phyloP scores from a whole-genome alignment of 2,888 invertebrate genomes.

The Coenonympha arcania region DNA sequence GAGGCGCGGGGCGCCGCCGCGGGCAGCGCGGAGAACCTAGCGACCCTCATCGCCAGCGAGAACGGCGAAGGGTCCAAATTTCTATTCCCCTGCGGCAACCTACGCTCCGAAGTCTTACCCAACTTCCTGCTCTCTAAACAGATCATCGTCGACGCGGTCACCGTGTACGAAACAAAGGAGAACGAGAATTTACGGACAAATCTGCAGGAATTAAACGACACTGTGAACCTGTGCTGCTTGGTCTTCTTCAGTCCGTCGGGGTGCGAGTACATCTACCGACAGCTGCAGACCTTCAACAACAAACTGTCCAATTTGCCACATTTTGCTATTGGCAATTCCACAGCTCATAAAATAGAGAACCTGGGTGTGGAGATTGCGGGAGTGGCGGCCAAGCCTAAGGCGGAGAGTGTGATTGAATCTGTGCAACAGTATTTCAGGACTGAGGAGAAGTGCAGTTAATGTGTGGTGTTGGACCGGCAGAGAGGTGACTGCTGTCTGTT shows the following conservation, averaged over 20 bases:
- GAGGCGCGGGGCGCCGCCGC: conserved; percentile 48
- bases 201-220: conserved; percentile 45
- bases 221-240: conserved; percentile 44
- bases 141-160: conserved; percentile 46
- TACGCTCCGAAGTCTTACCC: conserved; percentile 54
- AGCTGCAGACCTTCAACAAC: conserved; percentile 59
- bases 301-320: conserved; percentile 49
- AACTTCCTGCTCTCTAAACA: conserved; percentile 37
- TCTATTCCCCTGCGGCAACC: conserved; percentile 61
- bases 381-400: conserved; percentile 48
- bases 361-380: conserved; percentile 63
- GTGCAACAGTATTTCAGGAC: conserved; percentile 43
- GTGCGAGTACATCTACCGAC: conserved; percentile 59
- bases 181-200: conserved; percentile 49
- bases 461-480: background rate
- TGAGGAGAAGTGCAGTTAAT: conserved; percentile 31
- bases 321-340: conserved; percentile 66
- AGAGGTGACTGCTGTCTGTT: background rate
- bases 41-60: conserved; percentile 46
- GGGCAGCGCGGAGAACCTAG: conserved; percentile 56
- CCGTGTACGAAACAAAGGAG: conserved; percentile 63
- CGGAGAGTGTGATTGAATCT: conserved; percentile 50
- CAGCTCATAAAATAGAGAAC: conserved; percentile 62
- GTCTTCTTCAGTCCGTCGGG: conserved; percentile 68
- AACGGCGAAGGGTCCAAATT: conserved; percentile 43